Conservation (phyloP, 2,888 invertebrate species). For the Lasiommata megera region DNA sequence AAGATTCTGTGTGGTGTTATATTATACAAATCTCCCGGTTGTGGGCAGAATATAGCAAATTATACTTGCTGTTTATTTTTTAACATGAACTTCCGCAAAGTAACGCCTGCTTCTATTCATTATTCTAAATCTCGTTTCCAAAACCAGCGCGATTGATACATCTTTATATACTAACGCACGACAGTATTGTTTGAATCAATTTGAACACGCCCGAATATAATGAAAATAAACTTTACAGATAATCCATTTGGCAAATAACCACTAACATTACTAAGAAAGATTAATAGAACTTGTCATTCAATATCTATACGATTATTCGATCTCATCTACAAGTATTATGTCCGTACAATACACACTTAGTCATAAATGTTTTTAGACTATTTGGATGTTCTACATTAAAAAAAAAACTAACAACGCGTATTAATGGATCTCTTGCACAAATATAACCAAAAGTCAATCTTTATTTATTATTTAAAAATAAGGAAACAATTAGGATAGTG, state of each 20-base stretch:
- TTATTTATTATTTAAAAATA: conserved; percentile 50
- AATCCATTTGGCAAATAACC: neutral
- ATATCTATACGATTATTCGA: conserved; percentile 26
- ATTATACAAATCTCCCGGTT: no score
- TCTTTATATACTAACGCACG: conserved; percentile 20
- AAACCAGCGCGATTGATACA: conserved; percentile 25
- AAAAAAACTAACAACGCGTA: conserved; percentile 34
- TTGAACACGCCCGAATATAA: conserved; percentile 11
- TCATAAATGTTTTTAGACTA: conserved; percentile 22
- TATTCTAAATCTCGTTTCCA: conserved; percentile 30
- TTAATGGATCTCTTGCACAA: conserved; percentile 50
- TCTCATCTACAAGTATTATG: conserved; percentile 47
- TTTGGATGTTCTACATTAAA: conserved; percentile 18
- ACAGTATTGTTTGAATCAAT: conserved; percentile 28
- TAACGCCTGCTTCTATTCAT: no score
- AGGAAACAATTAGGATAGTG: conserved; percentile 57
- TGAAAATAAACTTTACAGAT: neutral
- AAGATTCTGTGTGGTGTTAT: no score
- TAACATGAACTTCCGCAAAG: no score
- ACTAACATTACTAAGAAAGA: neutral
- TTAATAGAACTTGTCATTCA: neutral
- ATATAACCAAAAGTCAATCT: conserved; percentile 61
- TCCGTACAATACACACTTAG: conserved; percentile 51
- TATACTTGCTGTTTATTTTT: no score
- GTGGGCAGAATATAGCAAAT: no score